Base-by-base conservation (phyloP, 2,797 vertebrate genomes). In the Trachurus trachurus region DNA sequence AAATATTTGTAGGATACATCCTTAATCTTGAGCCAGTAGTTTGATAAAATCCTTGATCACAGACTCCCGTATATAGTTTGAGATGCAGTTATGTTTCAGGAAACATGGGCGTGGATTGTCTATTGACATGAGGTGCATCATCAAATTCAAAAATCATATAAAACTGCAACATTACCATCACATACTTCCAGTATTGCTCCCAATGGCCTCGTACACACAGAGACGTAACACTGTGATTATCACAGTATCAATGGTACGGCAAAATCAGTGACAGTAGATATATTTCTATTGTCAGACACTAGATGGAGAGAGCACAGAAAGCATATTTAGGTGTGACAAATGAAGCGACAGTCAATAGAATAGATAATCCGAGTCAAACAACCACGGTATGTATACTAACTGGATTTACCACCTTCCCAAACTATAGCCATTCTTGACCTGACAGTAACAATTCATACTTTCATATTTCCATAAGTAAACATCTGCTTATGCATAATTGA, bases 381-480 rank as follows among this genome's bases (percentile, higher is more conserved):
- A 39, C 34, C 42, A 34, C 61, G 53, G 60, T 37, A 74, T 70
- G 68, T 44, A 71, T 44, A 61, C 60, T 0, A 40, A 86, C 80
- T 66, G 56, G 58, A 82, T 81, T 65, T 69, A 2, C 66, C 49
- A n/a, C 58, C 5, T 56, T 76, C 34, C 61, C n/a, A 37, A 9
- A 39, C 31, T 29, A 21, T 16, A 58, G 31, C 13, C 16, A 42
- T 47, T 56, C 6, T 21, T 49, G 50, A 9, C 58, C 26, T 26
- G 4, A 40, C 66, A 22, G n/a, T 58, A 42, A 9, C n/a, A 54
- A 9, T 15, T 37, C 34, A 37, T 37, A 42, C 22, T 22, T 31
- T 10, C 45, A 59, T 58, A 62, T 53, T 57, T 71, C 34, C 17
- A 66, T 16, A 10, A 56, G 29, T 2, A 26, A 2, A 31, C 10